Percentiles rank a stretch among this genome's conserved stretches.
phyloP scores from a whole-genome alignment of 2,797 vertebrate genomes.

The Anomalospiza imberbis region DNA sequence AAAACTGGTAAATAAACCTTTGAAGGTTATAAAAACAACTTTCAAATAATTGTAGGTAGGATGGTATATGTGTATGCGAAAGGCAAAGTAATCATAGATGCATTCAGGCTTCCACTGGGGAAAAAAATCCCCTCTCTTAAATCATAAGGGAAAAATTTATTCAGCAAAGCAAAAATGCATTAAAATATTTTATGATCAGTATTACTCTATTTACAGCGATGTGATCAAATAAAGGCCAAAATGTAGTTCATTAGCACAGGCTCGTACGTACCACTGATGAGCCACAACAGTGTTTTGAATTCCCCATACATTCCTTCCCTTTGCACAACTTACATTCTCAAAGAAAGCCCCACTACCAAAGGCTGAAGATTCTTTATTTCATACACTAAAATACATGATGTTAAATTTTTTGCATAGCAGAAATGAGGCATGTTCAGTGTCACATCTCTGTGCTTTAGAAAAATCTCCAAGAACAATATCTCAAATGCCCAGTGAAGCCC shows the following conservation, averaged over 20 bases:
- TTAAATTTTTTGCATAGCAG: conserved; percentile 21
- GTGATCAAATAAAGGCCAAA: conserved; percentile 42
- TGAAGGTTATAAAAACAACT: conserved; percentile 15
- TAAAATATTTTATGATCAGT: conserved; percentile 34
- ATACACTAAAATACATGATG: not conserved
- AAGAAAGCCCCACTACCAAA: conserved; percentile 32
- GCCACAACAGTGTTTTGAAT: not conserved
- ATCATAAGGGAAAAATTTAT: conserved; percentile 37
- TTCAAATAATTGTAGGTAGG: conserved; percentile 38
- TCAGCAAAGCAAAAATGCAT: conserved; percentile 41
- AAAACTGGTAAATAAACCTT: conserved; percentile 36
- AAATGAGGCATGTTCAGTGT: conserved; percentile 13
- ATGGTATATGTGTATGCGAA: not conserved
- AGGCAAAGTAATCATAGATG: not conserved
- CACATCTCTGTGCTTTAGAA: conserved; percentile 49
- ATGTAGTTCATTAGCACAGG: not conserved
- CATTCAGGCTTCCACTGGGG: not conserved
- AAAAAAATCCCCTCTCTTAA: not conserved
- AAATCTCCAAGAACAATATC: conserved; percentile 52
- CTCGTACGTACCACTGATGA: not conserved
- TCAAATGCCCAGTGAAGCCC: conserved; percentile 58
- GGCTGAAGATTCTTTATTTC: conserved; percentile 26
- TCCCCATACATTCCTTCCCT: conserved; percentile 19
- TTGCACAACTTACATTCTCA: conserved; percentile 23
- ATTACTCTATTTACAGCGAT: conserved; percentile 41